Conservation (phyloP, 2,113 vertebrate genomes). For the Athene cunicularia region DNA sequence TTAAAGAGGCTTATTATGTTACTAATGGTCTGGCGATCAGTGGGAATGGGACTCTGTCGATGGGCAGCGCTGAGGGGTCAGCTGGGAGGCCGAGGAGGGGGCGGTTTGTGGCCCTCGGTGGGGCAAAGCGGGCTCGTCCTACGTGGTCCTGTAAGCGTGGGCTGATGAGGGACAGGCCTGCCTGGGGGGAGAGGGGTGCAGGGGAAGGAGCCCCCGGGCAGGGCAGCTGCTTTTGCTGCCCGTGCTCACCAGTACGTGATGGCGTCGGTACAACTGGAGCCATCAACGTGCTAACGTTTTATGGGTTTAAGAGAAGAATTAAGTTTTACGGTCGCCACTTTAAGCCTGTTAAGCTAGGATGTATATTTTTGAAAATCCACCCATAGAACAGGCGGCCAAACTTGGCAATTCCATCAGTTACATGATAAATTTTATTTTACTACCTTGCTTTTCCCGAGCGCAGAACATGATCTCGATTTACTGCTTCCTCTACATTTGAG, state of each 20-base stretch:
- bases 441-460: neutral
- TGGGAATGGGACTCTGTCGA: neutral
- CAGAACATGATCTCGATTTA: neutral
- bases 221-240: neutral
- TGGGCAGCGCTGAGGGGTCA: neutral
- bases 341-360: neutral
- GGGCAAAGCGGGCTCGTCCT: neutral
- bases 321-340: neutral
- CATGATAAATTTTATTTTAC: neutral
- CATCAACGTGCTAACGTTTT: accelerated
- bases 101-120: neutral
- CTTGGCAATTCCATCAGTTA: neutral
- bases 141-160: neutral
- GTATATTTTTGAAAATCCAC: neutral
- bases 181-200: too few species aligned
- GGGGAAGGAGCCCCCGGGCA: too few species aligned
- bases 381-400: neutral
- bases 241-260: accelerated
- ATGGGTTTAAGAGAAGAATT: neutral
- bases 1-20: conserved; percentile 28
- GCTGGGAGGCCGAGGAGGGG: neutral
- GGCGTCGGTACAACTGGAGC: neutral
- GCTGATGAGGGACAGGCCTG: too few species aligned
- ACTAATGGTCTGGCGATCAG: conserved; percentile 5
- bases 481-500: neutral